phyloP scores from a whole-genome alignment of 2,797 vertebrate genomes.

The Chelonia mydas region DNA sequence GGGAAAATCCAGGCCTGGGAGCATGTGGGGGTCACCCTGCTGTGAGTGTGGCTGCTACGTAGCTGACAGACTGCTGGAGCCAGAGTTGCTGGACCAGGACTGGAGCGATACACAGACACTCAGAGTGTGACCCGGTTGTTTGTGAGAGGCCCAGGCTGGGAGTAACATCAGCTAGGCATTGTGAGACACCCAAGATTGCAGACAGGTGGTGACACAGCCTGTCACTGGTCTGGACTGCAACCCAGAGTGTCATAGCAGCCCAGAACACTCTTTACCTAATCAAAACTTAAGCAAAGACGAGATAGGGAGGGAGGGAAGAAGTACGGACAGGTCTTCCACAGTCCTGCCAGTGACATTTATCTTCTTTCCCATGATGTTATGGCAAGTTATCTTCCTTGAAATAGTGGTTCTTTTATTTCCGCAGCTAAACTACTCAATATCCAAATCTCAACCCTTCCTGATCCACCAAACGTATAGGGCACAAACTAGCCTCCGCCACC shows the following conservation, averaged over 20 bases:
- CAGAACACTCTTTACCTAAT: not conserved
- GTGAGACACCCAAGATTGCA: not conserved
- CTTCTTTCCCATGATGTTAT: not conserved
- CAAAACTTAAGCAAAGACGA: not conserved
- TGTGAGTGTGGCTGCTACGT: not conserved
- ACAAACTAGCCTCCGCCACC: not conserved
- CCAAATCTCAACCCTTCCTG: not conserved
- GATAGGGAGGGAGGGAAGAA: not conserved
- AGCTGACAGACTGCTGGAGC: not conserved
- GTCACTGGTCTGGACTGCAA: not conserved
- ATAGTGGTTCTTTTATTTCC: not conserved
- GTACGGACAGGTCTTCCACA: not conserved
- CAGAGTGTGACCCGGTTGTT: not conserved
- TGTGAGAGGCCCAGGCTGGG: not conserved
- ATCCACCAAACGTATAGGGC: not conserved
- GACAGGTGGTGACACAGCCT: not conserved
- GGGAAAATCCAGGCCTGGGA: not conserved
- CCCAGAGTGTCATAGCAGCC: not conserved
- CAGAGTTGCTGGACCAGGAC: not conserved
- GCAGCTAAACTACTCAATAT: not conserved
- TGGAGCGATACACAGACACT: not conserved
- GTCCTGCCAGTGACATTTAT: not conserved
- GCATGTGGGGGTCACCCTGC: not conserved
- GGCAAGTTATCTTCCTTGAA: not conserved
- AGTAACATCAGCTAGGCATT: not conserved